These are phyloP conservation scores for Drosophila subquinaria DNA, from an alignment of 2,888 invertebrate species.

Conservation along the genomic window DNA sequence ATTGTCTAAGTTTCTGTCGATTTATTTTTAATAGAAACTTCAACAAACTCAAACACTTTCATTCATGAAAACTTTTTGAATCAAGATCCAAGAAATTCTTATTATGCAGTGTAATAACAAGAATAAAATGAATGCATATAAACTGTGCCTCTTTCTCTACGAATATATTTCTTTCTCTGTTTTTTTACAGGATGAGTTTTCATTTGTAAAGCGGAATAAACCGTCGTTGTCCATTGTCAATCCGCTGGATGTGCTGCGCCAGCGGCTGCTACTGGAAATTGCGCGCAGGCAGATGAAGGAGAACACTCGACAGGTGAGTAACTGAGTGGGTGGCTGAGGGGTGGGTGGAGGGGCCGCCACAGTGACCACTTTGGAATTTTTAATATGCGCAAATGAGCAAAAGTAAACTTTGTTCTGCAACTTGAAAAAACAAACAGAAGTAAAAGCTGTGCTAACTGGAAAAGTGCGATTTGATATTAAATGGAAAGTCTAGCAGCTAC, in stretches of 20 bases:
- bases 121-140: conserved; percentile 44
- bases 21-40: conserved; percentile 5
- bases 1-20: background rate
- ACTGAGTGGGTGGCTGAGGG: background rate
- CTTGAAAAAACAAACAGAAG: conserved; percentile 63
- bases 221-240: conserved; percentile 94
- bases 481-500: conserved; percentile 47
- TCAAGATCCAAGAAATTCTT: conserved; percentile 39
- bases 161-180: background rate
- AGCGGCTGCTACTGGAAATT: conserved; percentile 92
- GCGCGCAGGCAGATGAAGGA: conserved; percentile 93
- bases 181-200: conserved; percentile 83
- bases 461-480: conserved; percentile 45
- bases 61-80: conserved; percentile 57
- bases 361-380: conserved; percentile 63
- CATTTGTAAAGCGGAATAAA: conserved; percentile 88
- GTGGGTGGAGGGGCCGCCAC: background rate
- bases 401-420: conserved; percentile 58
- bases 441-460: background rate
- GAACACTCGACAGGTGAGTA: conserved; percentile 88
- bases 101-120: conserved; percentile 38
- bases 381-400: conserved; percentile 66
- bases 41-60: conserved; percentile 37
- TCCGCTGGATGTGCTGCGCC: conserved; percentile 94
- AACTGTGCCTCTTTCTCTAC: conserved; percentile 12